A percentile compares a stretch with the other conserved stretches of the same genome.
These are phyloP conservation scores for Phorcus lineatus DNA, from an alignment of 2,888 invertebrate genomes.

Conservation along the genomic window DNA sequence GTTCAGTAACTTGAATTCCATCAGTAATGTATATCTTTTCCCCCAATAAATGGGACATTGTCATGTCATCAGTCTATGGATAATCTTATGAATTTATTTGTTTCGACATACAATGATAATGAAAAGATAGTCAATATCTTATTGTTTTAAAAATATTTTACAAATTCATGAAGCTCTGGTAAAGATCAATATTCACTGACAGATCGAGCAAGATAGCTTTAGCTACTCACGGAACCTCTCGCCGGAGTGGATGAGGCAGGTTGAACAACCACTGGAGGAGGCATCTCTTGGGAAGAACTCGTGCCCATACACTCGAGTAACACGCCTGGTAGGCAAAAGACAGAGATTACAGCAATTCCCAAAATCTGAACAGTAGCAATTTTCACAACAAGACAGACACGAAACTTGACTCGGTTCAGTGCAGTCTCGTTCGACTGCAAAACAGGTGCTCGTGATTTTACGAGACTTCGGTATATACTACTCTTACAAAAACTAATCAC, in stretches of 20 bases:
- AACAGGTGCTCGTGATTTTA: background rate
- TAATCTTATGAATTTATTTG: too few relatives aligned
- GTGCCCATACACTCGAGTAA: conserved; percentile 60
- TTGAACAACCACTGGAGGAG: conserved; percentile 54
- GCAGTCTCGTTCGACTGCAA: background rate
- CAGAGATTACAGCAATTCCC: background rate
- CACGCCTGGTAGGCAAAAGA: background rate
- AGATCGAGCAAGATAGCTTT: too few relatives aligned
- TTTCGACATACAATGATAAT: too few relatives aligned
- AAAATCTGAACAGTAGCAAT: background rate
- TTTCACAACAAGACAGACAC: background rate
- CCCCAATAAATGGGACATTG: too few relatives aligned
- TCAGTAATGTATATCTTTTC: too few relatives aligned
- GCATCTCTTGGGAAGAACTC: conserved; percentile 63
- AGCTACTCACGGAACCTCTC: background rate
- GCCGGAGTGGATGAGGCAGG: conserved; percentile 27
- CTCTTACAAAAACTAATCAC: too few relatives aligned
- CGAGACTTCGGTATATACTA: background rate
- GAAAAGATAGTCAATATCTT: too few relatives aligned
- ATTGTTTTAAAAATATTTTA: too few relatives aligned
- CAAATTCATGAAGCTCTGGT: too few relatives aligned
- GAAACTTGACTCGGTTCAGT: background rate
- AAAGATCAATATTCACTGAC: too few relatives aligned
- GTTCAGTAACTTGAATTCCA: too few relatives aligned
- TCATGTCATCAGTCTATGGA: too few relatives aligned